These are phyloP conservation scores for Lithodes maja DNA, from an alignment of 2,888 invertebrate species.

Conservation along the genomic window DNA sequence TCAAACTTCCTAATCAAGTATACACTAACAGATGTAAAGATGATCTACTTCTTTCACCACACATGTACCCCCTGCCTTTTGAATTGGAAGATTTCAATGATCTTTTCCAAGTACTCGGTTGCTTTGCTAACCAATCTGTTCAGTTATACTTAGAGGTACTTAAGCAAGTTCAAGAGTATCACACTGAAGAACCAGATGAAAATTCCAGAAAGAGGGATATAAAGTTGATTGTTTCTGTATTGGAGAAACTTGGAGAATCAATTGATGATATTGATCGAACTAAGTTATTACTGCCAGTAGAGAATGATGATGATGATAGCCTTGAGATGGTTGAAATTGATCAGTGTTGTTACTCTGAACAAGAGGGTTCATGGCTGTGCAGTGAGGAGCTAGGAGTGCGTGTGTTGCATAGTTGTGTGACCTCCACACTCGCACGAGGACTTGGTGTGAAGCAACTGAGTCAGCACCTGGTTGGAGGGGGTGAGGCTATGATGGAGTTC, in stretches of 20 bases:
- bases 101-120: slow-evolving; percentile 30
- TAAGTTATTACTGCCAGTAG: slow-evolving; percentile 33
- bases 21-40: background rate
- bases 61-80: slow-evolving; percentile 31
- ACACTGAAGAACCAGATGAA: background rate
- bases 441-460: slow-evolving; percentile 39
- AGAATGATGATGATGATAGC: background rate
- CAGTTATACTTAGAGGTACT: slow-evolving; percentile 22
- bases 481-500: slow-evolving; percentile 50
- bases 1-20: slow-evolving; percentile 4
- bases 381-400: slow-evolving; percentile 36
- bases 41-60: slow-evolving; percentile 31
- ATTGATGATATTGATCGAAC: background rate
- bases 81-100: slow-evolving; percentile 15
- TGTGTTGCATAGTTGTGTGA: slow-evolving; percentile 28
- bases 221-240: slow-evolving; percentile 31
- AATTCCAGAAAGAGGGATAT: slow-evolving; percentile 5
- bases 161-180: slow-evolving; percentile 1
- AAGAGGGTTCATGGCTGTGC: slow-evolving; percentile 26
- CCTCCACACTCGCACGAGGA: slow-evolving; percentile 1
- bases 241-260: slow-evolving; percentile 20
- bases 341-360: slow-evolving; percentile 29
- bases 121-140: slow-evolving; percentile 8
- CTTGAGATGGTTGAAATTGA: slow-evolving; percentile 27
- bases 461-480: slow-evolving; percentile 20